Base-by-base conservation (phyloP, 1,140 invertebrate species). In the Cotesia chilonis region DNA sequence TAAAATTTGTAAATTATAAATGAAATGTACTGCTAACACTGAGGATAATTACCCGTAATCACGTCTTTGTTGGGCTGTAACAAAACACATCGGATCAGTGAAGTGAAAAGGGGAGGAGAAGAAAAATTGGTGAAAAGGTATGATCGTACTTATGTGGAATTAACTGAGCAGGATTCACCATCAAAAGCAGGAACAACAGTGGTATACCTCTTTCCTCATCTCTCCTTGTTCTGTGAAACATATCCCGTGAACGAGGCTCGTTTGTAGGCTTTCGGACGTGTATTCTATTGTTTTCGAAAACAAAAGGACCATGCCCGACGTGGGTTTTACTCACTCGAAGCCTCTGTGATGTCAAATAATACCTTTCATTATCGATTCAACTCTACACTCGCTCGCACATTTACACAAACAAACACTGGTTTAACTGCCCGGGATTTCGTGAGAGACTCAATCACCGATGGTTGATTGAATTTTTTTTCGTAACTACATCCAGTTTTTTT, bases 21-120 rank as follows among this genome's bases (percentile, higher is more conserved):
- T 47, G 10, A 47, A 47, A 6, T 10, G 10, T 41, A 41, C 38
- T 47, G 6, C 41, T 57, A 20, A 57, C 36, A 41, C 67, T 69
- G 35, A 55, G 20, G 35, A 69, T 69, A 60, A 69, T 60, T 69
- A 59, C 55, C 67, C 12, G 28, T 69, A 69, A 69, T 69, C 67
- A 69, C 17, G 5, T 4, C 57, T 69, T 59, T 54, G 64, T 66
- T 66, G 9, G 14, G 4, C 4, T n/a, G 38, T 20, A 66, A 66
- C 38, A 66, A 63, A 63, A 63, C 60, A 37, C 60, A 60, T 9
- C 14, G 12, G 35, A 63, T 28, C 10, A 36, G 35, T 63, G 10
- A 47, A 9, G 28, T 28, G 28, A 47, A 63, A 12, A 63, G 28
- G 37, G 10, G 28, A 38, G 36, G 36, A 12, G 12, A 3, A 36